These are phyloP conservation scores for Sander lucioperca DNA, from an alignment of 2,113 vertebrate genomes.

Conservation along the genomic window DNA sequence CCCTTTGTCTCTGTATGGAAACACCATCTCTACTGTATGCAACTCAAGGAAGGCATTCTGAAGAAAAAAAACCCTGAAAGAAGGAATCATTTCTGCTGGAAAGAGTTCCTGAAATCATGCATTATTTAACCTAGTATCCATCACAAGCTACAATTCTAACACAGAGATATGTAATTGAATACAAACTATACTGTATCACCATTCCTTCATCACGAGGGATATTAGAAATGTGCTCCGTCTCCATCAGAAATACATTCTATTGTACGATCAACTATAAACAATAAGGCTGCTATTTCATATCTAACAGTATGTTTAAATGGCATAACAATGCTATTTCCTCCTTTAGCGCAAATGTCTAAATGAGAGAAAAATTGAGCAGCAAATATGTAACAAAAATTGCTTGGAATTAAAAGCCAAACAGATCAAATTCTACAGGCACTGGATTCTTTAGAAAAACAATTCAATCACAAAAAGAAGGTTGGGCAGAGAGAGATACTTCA, in stretches of 20 bases:
- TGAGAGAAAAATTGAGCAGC: slow-evolving; percentile 40
- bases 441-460: slow-evolving; percentile 48
- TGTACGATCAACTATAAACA: slow-evolving; percentile 37
- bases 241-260: slow-evolving; percentile 57
- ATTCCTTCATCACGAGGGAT: slow-evolving; percentile 19
- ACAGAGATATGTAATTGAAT: slow-evolving; percentile 16
- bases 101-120: slow-evolving; percentile 19
- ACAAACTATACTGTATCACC: slow-evolving; percentile 40
- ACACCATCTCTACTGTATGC: slow-evolving; percentile 7
- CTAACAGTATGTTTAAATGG: slow-evolving; percentile 23
- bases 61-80: slow-evolving; percentile 37
- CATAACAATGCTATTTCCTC: slow-evolving; percentile 21
- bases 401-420: slow-evolving; percentile 45
- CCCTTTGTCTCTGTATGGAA: slow-evolving; percentile 46
- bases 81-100: slow-evolving; percentile 11
- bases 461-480: slow-evolving; percentile 14
- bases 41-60: slow-evolving; percentile 50
- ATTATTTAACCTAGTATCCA: neutral
- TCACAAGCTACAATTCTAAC: slow-evolving; percentile 24
- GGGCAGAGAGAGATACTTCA: slow-evolving; percentile 29
- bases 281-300: slow-evolving; percentile 7
- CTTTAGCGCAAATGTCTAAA: slow-evolving; percentile 66
- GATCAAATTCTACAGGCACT: slow-evolving; percentile 68
- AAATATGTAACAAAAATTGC: slow-evolving; percentile 12
- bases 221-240: slow-evolving; percentile 30